A percentile compares a stretch with the other conserved stretches of the same genome.
Evolutionary conservation across 1,140 invertebrate species (phyloP).

Genomic region (Listronotus oregonensis): DNA sequence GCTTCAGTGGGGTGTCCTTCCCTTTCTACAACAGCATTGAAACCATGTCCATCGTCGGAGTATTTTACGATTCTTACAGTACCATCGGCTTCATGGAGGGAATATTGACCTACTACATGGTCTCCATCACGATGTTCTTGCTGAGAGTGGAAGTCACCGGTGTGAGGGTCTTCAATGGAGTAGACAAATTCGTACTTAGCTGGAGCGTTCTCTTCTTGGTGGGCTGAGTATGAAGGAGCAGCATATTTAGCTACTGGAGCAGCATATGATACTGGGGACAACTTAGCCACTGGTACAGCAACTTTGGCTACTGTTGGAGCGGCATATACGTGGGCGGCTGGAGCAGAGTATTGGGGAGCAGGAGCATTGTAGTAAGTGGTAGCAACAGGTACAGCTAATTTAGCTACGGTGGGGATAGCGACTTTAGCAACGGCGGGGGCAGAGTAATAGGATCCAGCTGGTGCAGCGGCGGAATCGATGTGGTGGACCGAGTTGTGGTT

Average conservation of each 20-base stretch:
- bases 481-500: constrained; percentile 49
- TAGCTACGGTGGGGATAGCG: constrained; percentile 14
- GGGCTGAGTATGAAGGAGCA: neutral
- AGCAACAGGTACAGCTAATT: constrained; percentile 19
- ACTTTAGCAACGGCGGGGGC: constrained; percentile 36
- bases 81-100: too few relatives aligned
- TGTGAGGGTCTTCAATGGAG: too few relatives aligned
- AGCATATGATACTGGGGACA: constrained; percentile 16
- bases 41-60: too few relatives aligned
- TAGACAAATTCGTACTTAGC: too few relatives aligned
- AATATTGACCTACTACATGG: too few relatives aligned
- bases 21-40: too few relatives aligned
- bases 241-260: constrained; percentile 20
- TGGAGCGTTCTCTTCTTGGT: too few relatives aligned
- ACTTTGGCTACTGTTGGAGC: constrained; percentile 32
- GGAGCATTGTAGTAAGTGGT: constrained; percentile 19
- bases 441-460: too few relatives aligned
- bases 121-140: too few relatives aligned
- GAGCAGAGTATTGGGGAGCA: constrained; percentile 41
- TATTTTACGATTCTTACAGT: too few relatives aligned
- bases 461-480: constrained; percentile 54
- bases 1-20: constrained; percentile 25
- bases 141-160: too few relatives aligned
- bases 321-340: too few relatives aligned
- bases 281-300: constrained; percentile 34